Base-by-base conservation (phyloP, 1,140 invertebrate genomes). In the Caenorhabditis inopinata region DNA sequence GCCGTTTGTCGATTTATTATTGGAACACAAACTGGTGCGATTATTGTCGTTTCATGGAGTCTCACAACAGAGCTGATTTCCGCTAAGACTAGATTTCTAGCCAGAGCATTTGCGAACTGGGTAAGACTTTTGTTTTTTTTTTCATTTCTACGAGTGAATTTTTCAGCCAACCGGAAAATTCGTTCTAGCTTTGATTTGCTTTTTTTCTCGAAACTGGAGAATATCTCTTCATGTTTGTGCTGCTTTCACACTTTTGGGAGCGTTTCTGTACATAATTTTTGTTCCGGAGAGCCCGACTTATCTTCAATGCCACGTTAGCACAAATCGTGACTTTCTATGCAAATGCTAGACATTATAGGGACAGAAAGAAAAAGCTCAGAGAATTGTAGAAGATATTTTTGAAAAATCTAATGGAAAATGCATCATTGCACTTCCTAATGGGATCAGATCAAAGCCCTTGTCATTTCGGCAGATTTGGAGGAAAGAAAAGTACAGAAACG, bases 191-290 rank as follows among this genome's bases (percentile, higher is more conserved):
- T 16, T 68, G 0, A 68, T 68, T 21, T 68, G 58, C 12, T 68
- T 68, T n/a, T 38, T 68, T n/a, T 68, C 58, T 38, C 58, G n/a
- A 2, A 68, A 68, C n/a, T 68, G 58, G 58, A 68, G 58, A 21
- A 68, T 68, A 9, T 68, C 58, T 1, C 58, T 68, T 21, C 58
- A 68, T 38, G 58, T 68, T 23, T 68, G 58, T 38, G 58, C 58
- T 18, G 58, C 25, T 21, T 38, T 38, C 18, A 68, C 58, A 6
- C 21, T 68, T 0, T 21, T 68, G 0, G 58, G 58, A 21, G 58
- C 58, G 11, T 11, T 68, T 2, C 32, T 68, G 0, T 68, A 68
- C n/a, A 21, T 68, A 9, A 9, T 68, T 7, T 68, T 68, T 68
- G 58, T 68, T 18, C 58, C 58, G 0, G 58, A 68, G 23, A 68